phyloP scores from a whole-genome alignment of 2,797 vertebrate genomes.

The Champsocephalus esox region DNA sequence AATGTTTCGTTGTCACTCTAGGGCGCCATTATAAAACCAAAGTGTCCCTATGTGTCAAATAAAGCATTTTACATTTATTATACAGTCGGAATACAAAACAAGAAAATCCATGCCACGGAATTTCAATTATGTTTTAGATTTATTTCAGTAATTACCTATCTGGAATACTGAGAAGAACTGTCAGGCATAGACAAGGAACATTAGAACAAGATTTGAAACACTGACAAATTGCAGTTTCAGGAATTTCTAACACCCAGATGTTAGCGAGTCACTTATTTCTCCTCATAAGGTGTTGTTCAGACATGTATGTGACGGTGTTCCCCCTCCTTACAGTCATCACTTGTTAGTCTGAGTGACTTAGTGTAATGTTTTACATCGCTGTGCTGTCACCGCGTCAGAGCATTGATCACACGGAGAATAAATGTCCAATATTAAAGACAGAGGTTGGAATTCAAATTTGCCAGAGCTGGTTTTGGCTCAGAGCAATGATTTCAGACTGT shows the following conservation, averaged over 20 bases:
- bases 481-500: conserved; percentile 58
- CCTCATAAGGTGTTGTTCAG: conserved; percentile 24
- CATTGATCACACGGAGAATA: conserved; percentile 28
- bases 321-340: conserved; percentile 40
- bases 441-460: conserved; percentile 43
- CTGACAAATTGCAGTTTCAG: conserved; percentile 19
- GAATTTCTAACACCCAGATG: conserved; percentile 47
- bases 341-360: conserved; percentile 21
- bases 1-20: conserved; percentile 16
- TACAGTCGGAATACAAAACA: conserved; percentile 2
- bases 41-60: conserved; percentile 12
- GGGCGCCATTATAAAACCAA: conserved; percentile 3
- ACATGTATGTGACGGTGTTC: conserved; percentile 33
- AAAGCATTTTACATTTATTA: conserved; percentile 17
- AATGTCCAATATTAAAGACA: conserved; percentile 55
- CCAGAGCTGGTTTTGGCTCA: conserved; percentile 31
- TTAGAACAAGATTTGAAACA: conserved; percentile 24
- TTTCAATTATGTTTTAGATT: conserved; percentile 22
- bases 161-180: conserved; percentile 23
- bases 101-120: background rate
- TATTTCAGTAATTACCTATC: conserved; percentile 16
- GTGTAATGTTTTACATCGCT: conserved; percentile 3
- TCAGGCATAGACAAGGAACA: background rate
- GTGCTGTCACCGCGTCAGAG: conserved; percentile 46
- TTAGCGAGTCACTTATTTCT: conserved; percentile 8